phyloP scores from a whole-genome alignment of 1,140 invertebrate species.

The Penaeus japonicus region DNA sequence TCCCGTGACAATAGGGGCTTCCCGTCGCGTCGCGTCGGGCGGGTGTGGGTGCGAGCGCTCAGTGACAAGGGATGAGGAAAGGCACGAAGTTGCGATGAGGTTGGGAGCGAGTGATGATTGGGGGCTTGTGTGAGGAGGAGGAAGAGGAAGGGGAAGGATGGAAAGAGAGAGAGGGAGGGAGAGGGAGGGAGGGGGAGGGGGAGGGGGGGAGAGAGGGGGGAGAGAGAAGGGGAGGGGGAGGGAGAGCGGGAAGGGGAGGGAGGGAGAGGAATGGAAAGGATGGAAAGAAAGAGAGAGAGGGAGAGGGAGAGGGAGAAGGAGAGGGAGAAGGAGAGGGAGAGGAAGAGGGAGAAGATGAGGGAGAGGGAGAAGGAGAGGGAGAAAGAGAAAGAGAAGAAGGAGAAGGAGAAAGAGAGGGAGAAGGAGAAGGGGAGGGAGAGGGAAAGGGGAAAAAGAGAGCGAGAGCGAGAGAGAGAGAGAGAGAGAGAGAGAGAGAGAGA shows the following conservation, averaged over 20 bases:
- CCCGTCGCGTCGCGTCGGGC: too few species aligned
- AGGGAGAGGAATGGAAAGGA: too few species aligned
- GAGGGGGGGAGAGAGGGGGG: background rate
- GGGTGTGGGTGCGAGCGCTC: too few species aligned
- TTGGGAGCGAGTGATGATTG: too few species aligned
- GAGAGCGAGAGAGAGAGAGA: slow-evolving; percentile 10
- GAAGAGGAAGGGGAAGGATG: too few species aligned
- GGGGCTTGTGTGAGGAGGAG: too few species aligned
- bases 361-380: background rate
- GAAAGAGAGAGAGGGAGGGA: background rate
- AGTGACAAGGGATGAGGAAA: too few species aligned
- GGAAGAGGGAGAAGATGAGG: background rate
- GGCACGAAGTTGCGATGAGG: too few species aligned
- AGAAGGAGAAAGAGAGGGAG: background rate
- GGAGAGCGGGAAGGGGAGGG: too few species aligned
- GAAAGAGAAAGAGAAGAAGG: background rate
- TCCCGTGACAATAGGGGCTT: too few species aligned
- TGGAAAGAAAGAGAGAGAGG: background rate
- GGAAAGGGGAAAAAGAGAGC: background rate
- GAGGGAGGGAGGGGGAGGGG: too few species aligned
- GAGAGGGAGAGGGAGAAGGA: background rate
- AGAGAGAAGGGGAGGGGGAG: too few species aligned
- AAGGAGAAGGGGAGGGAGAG: background rate
- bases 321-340: background rate
- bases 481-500: slow-evolving; percentile 13